These are phyloP conservation scores for Sisor rabdophorus DNA, from an alignment of 2,113 vertebrate species.

Conservation along the genomic window DNA sequence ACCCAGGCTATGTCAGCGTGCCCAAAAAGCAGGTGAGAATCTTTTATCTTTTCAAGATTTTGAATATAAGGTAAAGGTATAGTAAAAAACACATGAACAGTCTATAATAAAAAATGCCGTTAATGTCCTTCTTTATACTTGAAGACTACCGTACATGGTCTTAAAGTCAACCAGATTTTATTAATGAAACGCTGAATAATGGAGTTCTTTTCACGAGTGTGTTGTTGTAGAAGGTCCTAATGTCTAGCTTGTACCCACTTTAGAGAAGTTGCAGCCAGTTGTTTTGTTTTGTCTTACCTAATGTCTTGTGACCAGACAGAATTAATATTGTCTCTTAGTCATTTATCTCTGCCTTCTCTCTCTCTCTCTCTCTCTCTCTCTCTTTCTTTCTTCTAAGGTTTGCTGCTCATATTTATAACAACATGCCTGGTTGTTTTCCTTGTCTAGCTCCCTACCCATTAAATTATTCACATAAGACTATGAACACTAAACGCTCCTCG, in stretches of 20 bases:
- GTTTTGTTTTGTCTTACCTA: not conserved
- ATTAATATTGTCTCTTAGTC: not conserved
- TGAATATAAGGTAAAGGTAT: no score
- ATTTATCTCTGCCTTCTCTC: not conserved
- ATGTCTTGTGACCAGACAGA: not conserved
- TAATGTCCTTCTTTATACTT: not conserved
- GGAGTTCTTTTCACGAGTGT: not conserved
- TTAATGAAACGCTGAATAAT: not conserved
- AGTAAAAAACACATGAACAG: not conserved
- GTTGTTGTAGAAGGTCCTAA: not conserved
- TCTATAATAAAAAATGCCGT: not conserved
- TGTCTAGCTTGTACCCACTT: not conserved
- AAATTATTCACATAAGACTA: slow-evolving; percentile 14
- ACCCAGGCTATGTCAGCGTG: slow-evolving; percentile 85
- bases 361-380: not conserved
- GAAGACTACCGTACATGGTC: not conserved
- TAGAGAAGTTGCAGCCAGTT: not conserved
- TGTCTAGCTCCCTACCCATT: not conserved
- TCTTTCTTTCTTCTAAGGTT: no score
- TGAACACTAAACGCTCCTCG: not conserved
- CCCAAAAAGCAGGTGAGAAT: slow-evolving; percentile 86
- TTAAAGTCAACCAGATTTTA: not conserved
- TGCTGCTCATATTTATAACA: slow-evolving; percentile 4
- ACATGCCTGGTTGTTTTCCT: slow-evolving; percentile 8
- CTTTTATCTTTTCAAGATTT: no score